Evolutionary conservation across 2,888 invertebrate species (phyloP).

Genomic region (Ptychoptera albimana): DNA sequence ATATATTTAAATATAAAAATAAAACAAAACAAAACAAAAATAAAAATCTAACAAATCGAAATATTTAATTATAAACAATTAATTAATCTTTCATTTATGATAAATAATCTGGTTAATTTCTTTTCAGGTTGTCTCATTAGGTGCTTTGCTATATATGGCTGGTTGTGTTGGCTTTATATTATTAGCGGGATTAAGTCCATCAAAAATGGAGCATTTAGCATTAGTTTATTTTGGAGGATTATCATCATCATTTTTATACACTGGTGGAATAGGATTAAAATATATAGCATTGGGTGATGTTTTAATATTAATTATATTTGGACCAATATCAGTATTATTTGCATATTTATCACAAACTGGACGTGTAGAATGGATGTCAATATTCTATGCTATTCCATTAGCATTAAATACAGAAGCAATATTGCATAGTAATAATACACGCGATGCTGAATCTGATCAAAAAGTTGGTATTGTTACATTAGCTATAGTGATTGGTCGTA

Average conservation of each 20-base stretch:
- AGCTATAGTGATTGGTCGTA: constrained; percentile 84
- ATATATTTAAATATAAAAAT: too few species aligned
- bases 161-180: constrained; percentile 74
- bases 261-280: constrained; percentile 89
- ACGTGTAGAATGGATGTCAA: constrained; percentile 73
- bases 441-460: constrained; percentile 76
- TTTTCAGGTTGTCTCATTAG: constrained; percentile 67
- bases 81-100: too few species aligned
- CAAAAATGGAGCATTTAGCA: constrained; percentile 87
- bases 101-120: background rate
- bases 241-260: constrained; percentile 90
- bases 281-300: constrained; percentile 92
- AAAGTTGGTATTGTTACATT: constrained; percentile 86
- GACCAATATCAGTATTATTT: constrained; percentile 85
- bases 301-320: constrained; percentile 80
- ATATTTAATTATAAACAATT: too few species aligned
- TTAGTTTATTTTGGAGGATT: constrained; percentile 89
- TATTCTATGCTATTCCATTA: constrained; percentile 85
- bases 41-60: too few species aligned
- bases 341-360: constrained; percentile 89
- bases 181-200: constrained; percentile 64
- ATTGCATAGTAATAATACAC: constrained; percentile 85
- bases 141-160: constrained; percentile 71
- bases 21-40: too few species aligned
- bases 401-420: constrained; percentile 92